Conservation (phyloP, 2,888 invertebrate species). For the Cataglyphis albicans region DNA sequence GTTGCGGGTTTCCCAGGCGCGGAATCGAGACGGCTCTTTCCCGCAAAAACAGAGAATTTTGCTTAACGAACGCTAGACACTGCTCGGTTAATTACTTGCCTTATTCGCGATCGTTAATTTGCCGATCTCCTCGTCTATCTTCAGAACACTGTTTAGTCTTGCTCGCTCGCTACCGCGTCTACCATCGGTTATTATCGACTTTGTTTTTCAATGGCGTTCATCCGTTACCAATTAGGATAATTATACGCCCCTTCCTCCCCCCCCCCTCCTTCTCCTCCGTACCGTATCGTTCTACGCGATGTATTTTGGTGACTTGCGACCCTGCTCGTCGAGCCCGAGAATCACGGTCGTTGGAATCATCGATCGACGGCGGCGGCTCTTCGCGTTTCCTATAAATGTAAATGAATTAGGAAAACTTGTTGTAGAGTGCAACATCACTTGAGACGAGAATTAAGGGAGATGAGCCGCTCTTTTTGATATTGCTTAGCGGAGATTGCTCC, state of each 20-base stretch:
- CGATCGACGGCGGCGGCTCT: constrained; percentile 44
- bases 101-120: constrained; percentile 56
- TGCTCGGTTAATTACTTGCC: constrained; percentile 77
- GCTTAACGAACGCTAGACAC: constrained; percentile 76
- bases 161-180: constrained; percentile 4
- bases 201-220: constrained; percentile 43
- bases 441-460: constrained; percentile 20
- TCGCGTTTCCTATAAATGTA: constrained; percentile 48
- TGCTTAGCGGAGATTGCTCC: not conserved
- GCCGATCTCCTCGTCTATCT: constrained; percentile 21
- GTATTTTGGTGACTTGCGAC: constrained; percentile 58
- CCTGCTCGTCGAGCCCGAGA: constrained; percentile 58
- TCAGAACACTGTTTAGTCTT: constrained; percentile 24
- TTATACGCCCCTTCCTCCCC: constrained; percentile 34
- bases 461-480: constrained; percentile 1
- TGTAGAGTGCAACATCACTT: constrained; percentile 40
- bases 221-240: constrained; percentile 62
- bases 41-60: constrained; percentile 70
- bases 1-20: not conserved
- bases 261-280: constrained; percentile 8
- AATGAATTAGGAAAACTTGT: constrained; percentile 60
- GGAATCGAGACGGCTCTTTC: constrained; percentile 15
- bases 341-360: constrained; percentile 56
- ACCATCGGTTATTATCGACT: constrained; percentile 13
- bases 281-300: constrained; percentile 47